Evolutionary conservation across 2,797 vertebrate species (phyloP).

Genomic region (Argentina silus): DNA sequence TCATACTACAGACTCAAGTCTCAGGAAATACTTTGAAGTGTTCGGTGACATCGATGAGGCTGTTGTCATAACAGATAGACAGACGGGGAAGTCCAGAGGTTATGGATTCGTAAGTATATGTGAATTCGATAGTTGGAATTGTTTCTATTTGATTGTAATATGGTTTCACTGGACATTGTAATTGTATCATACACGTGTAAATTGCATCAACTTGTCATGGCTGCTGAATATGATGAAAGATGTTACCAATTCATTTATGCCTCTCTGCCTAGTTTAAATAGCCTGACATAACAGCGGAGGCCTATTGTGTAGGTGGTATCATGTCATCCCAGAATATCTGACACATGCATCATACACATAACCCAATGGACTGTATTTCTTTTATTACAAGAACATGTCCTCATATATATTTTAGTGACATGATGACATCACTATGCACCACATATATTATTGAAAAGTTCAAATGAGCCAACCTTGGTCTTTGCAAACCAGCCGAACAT

Average conservation of each 20-base stretch:
- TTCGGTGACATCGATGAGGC: slow-evolving; percentile 97
- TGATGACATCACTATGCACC: background rate
- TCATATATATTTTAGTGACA: background rate
- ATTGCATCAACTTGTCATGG: background rate
- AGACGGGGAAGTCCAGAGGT: slow-evolving; percentile 95
- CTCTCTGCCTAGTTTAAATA: too few species aligned
- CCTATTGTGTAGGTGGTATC: background rate
- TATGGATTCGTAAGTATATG: slow-evolving; percentile 95
- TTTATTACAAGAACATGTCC: background rate
- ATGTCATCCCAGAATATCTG: background rate
- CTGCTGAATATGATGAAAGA: background rate
- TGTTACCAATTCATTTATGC: too few species aligned
- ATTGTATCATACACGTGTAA: too few species aligned
- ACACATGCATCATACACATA: background rate
- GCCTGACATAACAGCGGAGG: background rate
- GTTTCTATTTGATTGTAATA: background rate
- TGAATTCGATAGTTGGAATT: background rate
- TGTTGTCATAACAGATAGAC: slow-evolving; percentile 95
- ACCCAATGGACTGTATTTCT: background rate
- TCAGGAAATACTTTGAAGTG: slow-evolving; percentile 96
- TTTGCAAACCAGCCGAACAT: too few species aligned
- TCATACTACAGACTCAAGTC: slow-evolving; percentile 95
- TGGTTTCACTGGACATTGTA: background rate
- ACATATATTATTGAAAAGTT: too few species aligned
- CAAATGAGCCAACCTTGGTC: too few species aligned